Evolutionary conservation across 2,797 vertebrate genomes (phyloP).

Genomic region (Sebastes iracundus): DNA sequence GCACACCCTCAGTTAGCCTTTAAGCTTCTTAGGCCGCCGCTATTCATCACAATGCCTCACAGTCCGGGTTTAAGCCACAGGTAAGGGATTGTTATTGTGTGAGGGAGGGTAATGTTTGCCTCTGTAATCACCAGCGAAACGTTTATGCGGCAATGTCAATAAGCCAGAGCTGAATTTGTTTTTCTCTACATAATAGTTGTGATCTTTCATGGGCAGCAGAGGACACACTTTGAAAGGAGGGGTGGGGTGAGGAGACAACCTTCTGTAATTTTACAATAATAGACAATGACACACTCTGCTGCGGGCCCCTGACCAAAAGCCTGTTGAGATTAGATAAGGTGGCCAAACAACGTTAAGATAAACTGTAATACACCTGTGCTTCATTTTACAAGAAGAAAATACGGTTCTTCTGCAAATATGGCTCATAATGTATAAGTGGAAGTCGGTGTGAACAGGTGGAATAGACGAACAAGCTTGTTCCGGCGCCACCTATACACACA

Average conservation of each 20-base stretch:
- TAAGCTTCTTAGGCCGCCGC: constrained; percentile 71
- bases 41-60: constrained; percentile 53
- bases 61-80: constrained; percentile 64
- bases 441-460: constrained; percentile 14
- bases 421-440: background rate
- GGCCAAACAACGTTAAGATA: background rate
- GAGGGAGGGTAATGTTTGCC: constrained; percentile 60
- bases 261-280: constrained; percentile 12
- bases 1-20: constrained; percentile 51
- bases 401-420: background rate
- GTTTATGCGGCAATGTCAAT: constrained; percentile 59
- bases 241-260: background rate
- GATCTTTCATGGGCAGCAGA: constrained; percentile 23
- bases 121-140: constrained; percentile 60
- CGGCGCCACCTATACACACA: background rate
- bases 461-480: constrained; percentile 2
- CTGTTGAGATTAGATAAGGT: background rate
- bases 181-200: constrained; percentile 50
- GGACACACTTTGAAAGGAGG: constrained; percentile 5
- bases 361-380: background rate
- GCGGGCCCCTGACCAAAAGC: background rate
- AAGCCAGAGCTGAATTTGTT: constrained; percentile 40
- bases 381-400: background rate
- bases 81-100: constrained; percentile 58
- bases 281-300: background rate